phyloP scores from a whole-genome alignment of 2,888 invertebrate species.

The Leptinotarsa rubiginosa region DNA sequence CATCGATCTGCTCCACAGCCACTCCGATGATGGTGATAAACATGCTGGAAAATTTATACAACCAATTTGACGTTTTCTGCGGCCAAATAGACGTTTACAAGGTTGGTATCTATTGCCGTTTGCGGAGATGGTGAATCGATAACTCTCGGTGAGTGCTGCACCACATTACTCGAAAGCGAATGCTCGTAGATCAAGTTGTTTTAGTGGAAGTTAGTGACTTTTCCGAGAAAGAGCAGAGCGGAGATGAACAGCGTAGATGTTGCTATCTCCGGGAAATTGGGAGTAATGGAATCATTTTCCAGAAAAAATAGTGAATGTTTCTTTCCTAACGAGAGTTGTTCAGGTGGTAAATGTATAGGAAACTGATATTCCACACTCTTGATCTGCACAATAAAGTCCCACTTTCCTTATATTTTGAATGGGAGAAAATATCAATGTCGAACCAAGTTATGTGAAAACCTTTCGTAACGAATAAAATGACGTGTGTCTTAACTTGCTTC shows the following conservation, averaged over 20 bases:
- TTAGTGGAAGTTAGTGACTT: neutral
- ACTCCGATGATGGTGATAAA: slow-evolving; percentile 96
- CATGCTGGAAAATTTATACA: slow-evolving; percentile 93
- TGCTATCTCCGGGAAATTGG: neutral
- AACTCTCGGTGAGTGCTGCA: neutral
- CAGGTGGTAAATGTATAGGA: too few relatives aligned
- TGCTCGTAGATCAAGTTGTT: neutral
- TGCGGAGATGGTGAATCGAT: neutral
- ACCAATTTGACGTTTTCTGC: slow-evolving; percentile 92
- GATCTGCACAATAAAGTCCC: too few relatives aligned
- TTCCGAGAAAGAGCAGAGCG: neutral
- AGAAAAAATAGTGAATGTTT: neutral
- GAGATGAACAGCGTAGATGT: too few relatives aligned
- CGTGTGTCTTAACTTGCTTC: too few relatives aligned
- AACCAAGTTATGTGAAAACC: too few relatives aligned
- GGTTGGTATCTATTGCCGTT: slow-evolving; percentile 68
- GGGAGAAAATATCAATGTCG: too few relatives aligned
- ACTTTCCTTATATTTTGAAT: too few relatives aligned
- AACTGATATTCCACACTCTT: too few relatives aligned
- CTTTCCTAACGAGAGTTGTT: too few relatives aligned
- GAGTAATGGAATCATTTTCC: neutral
- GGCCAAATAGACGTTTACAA: slow-evolving; percentile 95
- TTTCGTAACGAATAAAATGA: too few relatives aligned
- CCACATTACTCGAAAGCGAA: neutral
- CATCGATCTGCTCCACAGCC: slow-evolving; percentile 93